phyloP scores from a whole-genome alignment of 2,888 invertebrate genomes.

The Chironomus tentans region DNA sequence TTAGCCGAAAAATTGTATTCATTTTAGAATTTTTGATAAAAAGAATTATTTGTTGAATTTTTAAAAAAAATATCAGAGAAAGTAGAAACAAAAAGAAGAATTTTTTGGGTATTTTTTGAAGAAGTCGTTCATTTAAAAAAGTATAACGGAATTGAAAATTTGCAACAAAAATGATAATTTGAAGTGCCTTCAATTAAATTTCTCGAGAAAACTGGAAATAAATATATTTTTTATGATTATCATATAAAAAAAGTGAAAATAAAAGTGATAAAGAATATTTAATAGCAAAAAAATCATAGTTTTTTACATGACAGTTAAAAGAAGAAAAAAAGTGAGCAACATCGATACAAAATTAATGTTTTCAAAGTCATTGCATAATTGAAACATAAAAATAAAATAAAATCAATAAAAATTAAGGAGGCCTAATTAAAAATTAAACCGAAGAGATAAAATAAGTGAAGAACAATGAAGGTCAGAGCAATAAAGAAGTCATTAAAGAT shows the following conservation, averaged over 20 bases:
- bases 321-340: neutral
- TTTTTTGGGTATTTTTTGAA: too few relatives aligned
- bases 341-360: neutral
- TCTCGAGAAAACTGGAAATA: neutral
- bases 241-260: neutral
- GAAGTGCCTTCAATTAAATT: neutral
- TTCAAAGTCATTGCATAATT: neutral
- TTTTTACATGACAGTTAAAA: neutral
- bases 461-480: slow-evolving; percentile 29
- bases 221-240: neutral
- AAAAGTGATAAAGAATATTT: neutral
- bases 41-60: neutral
- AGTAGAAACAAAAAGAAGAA: neutral
- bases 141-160: neutral
- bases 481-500: slow-evolving; percentile 22
- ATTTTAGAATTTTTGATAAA: neutral
- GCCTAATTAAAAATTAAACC: slow-evolving; percentile 10
- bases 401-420: neutral
- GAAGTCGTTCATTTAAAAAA: neutral
- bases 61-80: neutral
- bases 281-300: neutral
- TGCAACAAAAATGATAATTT: neutral
- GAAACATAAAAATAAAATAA: neutral
- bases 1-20: neutral
- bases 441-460: neutral